These are phyloP conservation scores for Myiagra hebetior DNA, from an alignment of 2,113 vertebrate genomes.

Conservation along the genomic window DNA sequence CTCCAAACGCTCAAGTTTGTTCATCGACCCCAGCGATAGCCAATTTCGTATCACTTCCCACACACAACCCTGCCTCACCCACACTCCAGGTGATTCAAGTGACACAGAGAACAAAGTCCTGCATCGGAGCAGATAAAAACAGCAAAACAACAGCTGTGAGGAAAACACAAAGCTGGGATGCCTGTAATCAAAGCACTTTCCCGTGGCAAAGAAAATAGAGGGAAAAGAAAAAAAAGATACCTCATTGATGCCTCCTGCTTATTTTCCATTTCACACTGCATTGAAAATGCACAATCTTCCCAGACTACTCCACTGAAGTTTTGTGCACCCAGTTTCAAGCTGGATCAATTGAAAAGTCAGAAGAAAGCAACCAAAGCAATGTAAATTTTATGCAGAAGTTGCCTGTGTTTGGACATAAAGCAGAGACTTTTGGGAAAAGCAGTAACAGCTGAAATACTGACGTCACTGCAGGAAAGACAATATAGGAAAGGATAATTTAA, in stretches of 20 bases:
- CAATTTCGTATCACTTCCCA: rapidly evolving
- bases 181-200: neutral
- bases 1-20: rapidly evolving
- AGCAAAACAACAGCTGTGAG: neutral
- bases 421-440: neutral
- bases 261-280: neutral
- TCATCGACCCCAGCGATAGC: rapidly evolving
- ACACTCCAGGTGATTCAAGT: rapidly evolving
- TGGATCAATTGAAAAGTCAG: neutral
- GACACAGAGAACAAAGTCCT: neutral
- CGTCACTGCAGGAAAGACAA: neutral
- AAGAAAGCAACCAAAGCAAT: neutral
- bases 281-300: neutral
- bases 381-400: neutral
- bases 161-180: neutral
- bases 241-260: neutral
- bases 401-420: neutral
- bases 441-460: neutral
- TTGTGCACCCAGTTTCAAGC: neutral
- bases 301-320: neutral
- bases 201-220: neutral
- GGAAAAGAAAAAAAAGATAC: too few relatives aligned
- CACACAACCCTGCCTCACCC: rapidly evolving
- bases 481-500: neutral
- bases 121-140: rapidly evolving